Evolutionary conservation across 2,888 invertebrate species (phyloP).

Genomic region (Bhutanitis thaidina): DNA sequence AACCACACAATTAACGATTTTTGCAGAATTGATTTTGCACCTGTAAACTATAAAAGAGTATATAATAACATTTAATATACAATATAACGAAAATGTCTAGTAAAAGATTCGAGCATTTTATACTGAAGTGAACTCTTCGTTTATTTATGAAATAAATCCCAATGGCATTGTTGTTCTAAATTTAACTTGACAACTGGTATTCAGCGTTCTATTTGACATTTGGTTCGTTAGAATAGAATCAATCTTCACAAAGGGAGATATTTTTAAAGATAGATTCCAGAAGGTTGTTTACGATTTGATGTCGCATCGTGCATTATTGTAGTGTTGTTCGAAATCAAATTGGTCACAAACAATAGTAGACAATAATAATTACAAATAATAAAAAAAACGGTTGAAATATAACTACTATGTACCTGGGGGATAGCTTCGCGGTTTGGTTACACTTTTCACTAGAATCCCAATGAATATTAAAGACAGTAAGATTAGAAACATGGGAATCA

Average conservation of each 20-base stretch:
- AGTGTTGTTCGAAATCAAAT: no score
- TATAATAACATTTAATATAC: no score
- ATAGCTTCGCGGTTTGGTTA: slow-evolving; percentile 63
- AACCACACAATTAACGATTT: no score
- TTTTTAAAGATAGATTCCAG: no score
- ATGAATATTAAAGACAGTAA: slow-evolving; percentile 22
- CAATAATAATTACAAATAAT: no score
- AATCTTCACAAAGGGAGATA: background rate
- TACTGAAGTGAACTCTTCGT: background rate
- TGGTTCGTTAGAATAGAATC: slow-evolving; percentile 5
- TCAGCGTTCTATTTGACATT: slow-evolving; percentile 12
- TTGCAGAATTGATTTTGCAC: no score
- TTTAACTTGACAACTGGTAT: slow-evolving; percentile 17
- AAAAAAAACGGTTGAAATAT: background rate
- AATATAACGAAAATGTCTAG: no score
- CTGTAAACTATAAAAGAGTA: no score
- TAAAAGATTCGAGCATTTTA: background rate
- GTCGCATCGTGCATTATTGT: no score
- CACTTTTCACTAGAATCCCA: slow-evolving; percentile 24
- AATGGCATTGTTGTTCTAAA: slow-evolving; percentile 10
- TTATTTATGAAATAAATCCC: slow-evolving; percentile 3
- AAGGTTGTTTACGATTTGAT: no score
- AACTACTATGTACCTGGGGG: slow-evolving; percentile 78
- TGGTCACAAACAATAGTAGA: no score
- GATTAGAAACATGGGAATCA: slow-evolving; percentile 23